Conservation (phyloP, 35 echinoderm and acorn worm species). For the Acanthaster planci region DNA sequence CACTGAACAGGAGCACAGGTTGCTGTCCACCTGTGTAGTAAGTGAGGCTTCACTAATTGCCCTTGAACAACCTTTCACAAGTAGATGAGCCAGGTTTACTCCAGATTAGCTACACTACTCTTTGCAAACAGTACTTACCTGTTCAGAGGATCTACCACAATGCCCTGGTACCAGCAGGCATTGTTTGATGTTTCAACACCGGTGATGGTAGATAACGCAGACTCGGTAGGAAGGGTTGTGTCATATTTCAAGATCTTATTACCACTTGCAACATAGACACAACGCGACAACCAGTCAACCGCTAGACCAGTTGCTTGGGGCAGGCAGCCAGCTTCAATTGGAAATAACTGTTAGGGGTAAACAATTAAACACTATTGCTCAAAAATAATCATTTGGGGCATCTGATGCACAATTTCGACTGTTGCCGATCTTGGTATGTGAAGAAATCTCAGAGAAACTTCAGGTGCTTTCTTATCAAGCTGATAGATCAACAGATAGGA, state of each 20-base stretch:
- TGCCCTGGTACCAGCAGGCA: neutral
- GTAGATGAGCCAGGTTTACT: too few relatives aligned
- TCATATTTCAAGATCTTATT: slow-evolving; percentile 66
- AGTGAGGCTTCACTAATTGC: too few relatives aligned
- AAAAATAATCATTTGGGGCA: too few relatives aligned
- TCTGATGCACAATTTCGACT: neutral
- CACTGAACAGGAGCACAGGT: too few relatives aligned
- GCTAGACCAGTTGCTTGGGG: slow-evolving; percentile 21
- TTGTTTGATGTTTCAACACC: neutral
- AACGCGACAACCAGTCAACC: slow-evolving; percentile 71
- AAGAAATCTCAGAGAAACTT: too few relatives aligned
- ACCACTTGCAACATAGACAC: slow-evolving; percentile 54
- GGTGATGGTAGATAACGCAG: neutral
- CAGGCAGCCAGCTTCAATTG: neutral
- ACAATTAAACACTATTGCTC: too few relatives aligned
- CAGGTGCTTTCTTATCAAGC: too few relatives aligned
- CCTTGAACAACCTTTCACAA: too few relatives aligned
- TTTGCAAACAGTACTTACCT: neutral
- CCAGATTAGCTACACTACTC: too few relatives aligned
- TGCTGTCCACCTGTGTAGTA: too few relatives aligned
- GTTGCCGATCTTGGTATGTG: neutral
- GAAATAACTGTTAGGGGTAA: neutral
- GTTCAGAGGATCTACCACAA: neutral
- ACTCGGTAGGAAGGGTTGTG: slow-evolving; percentile 19
- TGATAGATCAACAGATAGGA: too few relatives aligned